Conservation (phyloP, 2,797 vertebrate species). For the Acrossocheilus wenchowensis region DNA sequence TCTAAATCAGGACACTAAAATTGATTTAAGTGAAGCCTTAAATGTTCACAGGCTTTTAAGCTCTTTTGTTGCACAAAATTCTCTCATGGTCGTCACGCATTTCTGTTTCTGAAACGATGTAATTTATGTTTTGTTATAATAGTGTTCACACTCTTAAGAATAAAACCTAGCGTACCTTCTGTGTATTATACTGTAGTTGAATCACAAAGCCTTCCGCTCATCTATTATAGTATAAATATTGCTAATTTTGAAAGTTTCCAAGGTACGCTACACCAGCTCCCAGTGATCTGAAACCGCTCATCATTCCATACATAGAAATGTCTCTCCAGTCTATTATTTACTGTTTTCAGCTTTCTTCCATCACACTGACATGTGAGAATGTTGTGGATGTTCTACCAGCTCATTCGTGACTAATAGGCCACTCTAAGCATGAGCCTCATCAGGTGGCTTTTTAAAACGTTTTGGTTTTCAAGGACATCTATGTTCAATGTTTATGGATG, state of each 20-base stretch:
- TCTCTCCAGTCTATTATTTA: conserved; percentile 65
- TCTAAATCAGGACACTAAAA: conserved; percentile 44
- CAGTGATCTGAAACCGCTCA: conserved; percentile 64
- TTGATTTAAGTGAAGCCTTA: conserved; percentile 35
- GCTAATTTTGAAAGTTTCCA: conserved; percentile 70
- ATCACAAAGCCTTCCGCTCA: not conserved
- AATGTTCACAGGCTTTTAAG: conserved; percentile 24
- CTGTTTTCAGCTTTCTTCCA: conserved; percentile 12
- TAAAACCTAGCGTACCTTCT: not conserved
- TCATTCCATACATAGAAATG: conserved; percentile 79
- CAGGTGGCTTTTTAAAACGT: not conserved
- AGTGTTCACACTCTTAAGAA: not conserved
- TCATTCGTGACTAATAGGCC: conserved; percentile 31
- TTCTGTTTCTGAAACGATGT: not conserved
- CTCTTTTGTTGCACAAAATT: conserved; percentile 13
- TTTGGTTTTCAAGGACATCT: not conserved
- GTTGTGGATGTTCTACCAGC: conserved; percentile 13
- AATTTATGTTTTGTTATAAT: not conserved
- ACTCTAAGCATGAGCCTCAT: not conserved
- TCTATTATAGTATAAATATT: not conserved
- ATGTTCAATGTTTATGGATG: not conserved
- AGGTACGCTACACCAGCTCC: conserved; percentile 71
- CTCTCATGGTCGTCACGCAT: not conserved
- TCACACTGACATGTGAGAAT: not conserved
- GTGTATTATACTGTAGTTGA: not conserved